phyloP scores from a whole-genome alignment of 1,140 invertebrate species.

The Bombus pyrosoma region DNA sequence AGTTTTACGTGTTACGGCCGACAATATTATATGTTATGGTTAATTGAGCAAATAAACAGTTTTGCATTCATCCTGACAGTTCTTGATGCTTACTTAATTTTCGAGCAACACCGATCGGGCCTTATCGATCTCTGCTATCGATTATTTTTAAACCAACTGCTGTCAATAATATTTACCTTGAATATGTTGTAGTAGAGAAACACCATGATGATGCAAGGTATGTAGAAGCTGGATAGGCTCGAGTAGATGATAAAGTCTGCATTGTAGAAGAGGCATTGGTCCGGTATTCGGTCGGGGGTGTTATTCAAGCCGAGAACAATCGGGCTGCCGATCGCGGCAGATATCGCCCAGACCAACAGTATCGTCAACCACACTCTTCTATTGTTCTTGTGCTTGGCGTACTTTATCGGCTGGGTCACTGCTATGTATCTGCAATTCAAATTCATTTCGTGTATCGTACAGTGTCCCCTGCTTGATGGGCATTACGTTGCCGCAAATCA shows the following conservation, averaged over 20 bases:
- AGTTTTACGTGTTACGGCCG: conserved; percentile 3
- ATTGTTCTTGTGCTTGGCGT: conserved; percentile 99
- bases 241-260: conserved; percentile 99
- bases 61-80: no score
- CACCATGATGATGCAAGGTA: conserved; percentile 99
- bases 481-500: conserved; percentile 37
- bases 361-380: conserved; percentile 97
- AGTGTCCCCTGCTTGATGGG: background rate
- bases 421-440: conserved; percentile 93
- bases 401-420: conserved; percentile 99
- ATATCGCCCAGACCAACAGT: conserved; percentile 97
- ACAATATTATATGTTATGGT: background rate
- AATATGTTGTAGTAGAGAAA: conserved; percentile 99
- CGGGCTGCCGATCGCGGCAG: conserved; percentile 97
- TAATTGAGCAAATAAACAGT: background rate
- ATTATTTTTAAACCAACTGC: background rate
- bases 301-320: conserved; percentile 98
- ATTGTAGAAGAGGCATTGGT: conserved; percentile 98
- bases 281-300: conserved; percentile 89
- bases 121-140: background rate
- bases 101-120: background rate
- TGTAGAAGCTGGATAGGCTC: conserved; percentile 99
- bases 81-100: no score
- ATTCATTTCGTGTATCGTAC: conserved; percentile 54
- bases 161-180: conserved; percentile 86